Conservation (phyloP, 2,888 invertebrate genomes). For the Drymonia ruficornis region DNA sequence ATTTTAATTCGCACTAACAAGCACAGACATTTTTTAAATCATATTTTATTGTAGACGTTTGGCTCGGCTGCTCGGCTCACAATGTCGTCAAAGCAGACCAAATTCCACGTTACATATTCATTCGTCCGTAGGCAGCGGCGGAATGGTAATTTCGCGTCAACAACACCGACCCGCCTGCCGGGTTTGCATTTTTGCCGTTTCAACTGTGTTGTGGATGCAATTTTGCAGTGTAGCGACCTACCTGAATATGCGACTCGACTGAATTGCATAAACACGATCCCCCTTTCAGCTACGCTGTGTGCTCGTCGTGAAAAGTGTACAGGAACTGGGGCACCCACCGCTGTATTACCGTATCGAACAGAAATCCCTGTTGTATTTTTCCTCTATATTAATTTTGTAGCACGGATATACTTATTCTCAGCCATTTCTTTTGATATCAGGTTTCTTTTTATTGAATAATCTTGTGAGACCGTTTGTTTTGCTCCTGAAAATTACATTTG, state of each 20-base stretch:
- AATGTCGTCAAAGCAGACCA: conserved; percentile 65
- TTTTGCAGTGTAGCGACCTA: conserved; percentile 48
- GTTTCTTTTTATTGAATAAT: conserved; percentile 32
- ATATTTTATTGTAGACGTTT: conserved; percentile 35
- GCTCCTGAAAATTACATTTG: conserved; percentile 58
- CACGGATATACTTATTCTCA: not conserved
- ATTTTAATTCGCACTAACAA: conserved; percentile 34
- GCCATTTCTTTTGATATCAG: conserved; percentile 18
- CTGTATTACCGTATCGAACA: conserved; percentile 2
- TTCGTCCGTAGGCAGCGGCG: conserved; percentile 69
- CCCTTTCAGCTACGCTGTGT: conserved; percentile 30
- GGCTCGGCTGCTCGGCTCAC: conserved; percentile 29
- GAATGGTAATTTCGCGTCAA: conserved; percentile 79
- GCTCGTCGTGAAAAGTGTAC: conserved; percentile 19
- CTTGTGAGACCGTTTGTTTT: conserved; percentile 39
- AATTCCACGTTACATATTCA: conserved; percentile 77
- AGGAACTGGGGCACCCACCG: conserved; percentile 12
- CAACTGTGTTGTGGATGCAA: conserved; percentile 59
- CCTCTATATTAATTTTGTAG: not conserved
- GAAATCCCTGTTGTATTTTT: conserved; percentile 1
- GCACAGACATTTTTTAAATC: conserved; percentile 32
- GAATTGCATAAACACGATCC: conserved; percentile 55
- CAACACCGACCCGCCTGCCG: conserved; percentile 61
- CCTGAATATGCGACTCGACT: conserved; percentile 53
- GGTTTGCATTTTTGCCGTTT: conserved; percentile 77